These are phyloP conservation scores for Centropristis striata DNA, from an alignment of 2,113 vertebrate genomes.

Conservation along the genomic window DNA sequence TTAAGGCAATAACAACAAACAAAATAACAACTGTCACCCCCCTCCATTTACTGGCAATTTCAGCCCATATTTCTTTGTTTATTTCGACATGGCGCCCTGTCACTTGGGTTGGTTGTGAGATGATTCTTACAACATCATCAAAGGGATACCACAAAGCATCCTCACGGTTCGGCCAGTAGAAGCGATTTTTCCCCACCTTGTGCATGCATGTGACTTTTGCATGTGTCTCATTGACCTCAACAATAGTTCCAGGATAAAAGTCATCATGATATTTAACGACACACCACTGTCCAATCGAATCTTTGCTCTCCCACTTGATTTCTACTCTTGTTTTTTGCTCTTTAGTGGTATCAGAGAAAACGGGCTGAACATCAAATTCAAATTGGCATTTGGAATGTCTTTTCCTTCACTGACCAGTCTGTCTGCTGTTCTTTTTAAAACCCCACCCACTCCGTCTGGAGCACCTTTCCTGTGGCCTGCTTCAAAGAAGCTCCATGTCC, in stretches of 20 bases:
- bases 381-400: not conserved
- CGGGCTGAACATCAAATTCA: not conserved
- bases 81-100: not conserved
- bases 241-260: constrained; percentile 26
- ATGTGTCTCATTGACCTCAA: not conserved
- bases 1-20: too few species aligned
- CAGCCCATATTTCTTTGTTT: too few species aligned
- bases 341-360: not conserved
- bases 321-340: not conserved
- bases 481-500: not conserved
- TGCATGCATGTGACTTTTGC: not conserved
- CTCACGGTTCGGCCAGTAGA: not conserved
- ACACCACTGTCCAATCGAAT: constrained; percentile 37
- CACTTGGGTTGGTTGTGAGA: not conserved
- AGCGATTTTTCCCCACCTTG: not conserved
- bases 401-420: not conserved
- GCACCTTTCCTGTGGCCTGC: not conserved
- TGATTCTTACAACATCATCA: not conserved
- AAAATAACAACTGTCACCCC: too few species aligned
- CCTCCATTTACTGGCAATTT: too few species aligned
- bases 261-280: constrained; percentile 36
- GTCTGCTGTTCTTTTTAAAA: not conserved
- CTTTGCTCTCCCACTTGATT: constrained; percentile 2
- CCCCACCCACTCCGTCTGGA: not conserved
- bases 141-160: not conserved